These are phyloP conservation scores for Hydropsyche tenuis DNA, from an alignment of 1,140 invertebrate species.

Conservation along the genomic window DNA sequence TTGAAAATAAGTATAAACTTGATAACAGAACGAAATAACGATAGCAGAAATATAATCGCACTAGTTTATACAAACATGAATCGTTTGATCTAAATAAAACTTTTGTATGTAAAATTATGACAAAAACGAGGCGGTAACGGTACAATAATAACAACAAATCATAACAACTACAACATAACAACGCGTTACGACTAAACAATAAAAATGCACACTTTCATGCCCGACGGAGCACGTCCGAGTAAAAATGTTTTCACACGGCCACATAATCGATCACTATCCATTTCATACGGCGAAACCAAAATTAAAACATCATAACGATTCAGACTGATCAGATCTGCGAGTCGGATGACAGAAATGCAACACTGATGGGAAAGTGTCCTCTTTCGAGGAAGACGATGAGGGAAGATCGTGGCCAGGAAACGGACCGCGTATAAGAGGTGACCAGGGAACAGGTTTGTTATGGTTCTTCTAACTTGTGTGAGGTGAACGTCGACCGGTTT, in stretches of 20 bases:
- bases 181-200: neutral
- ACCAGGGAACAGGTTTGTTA: constrained; percentile 35
- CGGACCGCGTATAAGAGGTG: neutral
- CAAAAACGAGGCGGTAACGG: neutral
- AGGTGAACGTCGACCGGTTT: constrained; percentile 26
- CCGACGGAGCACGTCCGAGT: neutral
- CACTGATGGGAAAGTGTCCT: too few species aligned
- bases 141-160: neutral
- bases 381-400: too few species aligned
- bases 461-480: constrained; percentile 31
- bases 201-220: constrained; percentile 15
- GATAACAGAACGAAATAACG: too few species aligned
- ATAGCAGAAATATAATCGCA: too few species aligned
- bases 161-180: neutral
- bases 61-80: too few species aligned
- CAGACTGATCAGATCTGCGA: too few species aligned
- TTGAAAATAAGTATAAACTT: too few species aligned
- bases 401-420: neutral
- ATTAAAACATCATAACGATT: neutral
- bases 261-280: constrained; percentile 9
- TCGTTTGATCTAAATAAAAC: neutral
- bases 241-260: neutral
- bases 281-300: neutral
- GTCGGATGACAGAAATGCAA: too few species aligned
- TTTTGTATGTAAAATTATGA: constrained; percentile 17